Conservation (phyloP, 2,888 invertebrate species). For the Drosophila tanythrix region DNA sequence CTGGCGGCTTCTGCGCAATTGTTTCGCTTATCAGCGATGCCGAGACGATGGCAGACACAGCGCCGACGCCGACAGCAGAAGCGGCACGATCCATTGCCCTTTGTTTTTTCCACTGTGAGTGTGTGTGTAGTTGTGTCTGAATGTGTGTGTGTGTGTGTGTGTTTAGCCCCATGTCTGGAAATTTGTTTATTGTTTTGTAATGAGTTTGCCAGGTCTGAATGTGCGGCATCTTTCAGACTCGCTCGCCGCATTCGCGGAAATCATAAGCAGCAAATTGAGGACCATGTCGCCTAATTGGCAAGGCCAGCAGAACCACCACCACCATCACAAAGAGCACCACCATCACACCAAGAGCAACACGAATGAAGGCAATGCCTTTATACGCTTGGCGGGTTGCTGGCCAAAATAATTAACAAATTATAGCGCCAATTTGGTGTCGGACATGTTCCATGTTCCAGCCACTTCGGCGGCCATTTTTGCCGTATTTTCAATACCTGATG, state of each 20-base stretch:
- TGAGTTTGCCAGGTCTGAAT: constrained; percentile 62
- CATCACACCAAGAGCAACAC: constrained; percentile 6
- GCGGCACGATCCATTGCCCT: constrained; percentile 72
- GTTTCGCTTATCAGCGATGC: constrained; percentile 80
- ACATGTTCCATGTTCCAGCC: constrained; percentile 54
- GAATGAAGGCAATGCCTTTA: background rate
- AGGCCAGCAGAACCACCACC: constrained; percentile 8
- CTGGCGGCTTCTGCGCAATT: constrained; percentile 70
- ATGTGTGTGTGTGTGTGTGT: constrained; percentile 25
- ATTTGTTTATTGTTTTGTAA: constrained; percentile 83
- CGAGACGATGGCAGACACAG: constrained; percentile 75
- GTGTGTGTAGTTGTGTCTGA: constrained; percentile 26
- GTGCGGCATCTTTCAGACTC: constrained; percentile 68
- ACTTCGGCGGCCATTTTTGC: constrained; percentile 64
- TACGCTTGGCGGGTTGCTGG: constrained; percentile 19
- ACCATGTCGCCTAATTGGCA: constrained; percentile 75
- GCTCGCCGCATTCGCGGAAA: constrained; percentile 66
- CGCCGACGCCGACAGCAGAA: constrained; percentile 59
- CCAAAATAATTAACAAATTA: constrained; percentile 60
- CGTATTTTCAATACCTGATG: constrained; percentile 53
- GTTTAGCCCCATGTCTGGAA: constrained; percentile 72
- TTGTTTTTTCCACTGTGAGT: constrained; percentile 44
- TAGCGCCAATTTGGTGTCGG: constrained; percentile 47
- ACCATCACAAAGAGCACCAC: background rate
- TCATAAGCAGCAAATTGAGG: constrained; percentile 77